phyloP scores from a whole-genome alignment of 2,888 invertebrate genomes.

The Cetonia aurata region DNA sequence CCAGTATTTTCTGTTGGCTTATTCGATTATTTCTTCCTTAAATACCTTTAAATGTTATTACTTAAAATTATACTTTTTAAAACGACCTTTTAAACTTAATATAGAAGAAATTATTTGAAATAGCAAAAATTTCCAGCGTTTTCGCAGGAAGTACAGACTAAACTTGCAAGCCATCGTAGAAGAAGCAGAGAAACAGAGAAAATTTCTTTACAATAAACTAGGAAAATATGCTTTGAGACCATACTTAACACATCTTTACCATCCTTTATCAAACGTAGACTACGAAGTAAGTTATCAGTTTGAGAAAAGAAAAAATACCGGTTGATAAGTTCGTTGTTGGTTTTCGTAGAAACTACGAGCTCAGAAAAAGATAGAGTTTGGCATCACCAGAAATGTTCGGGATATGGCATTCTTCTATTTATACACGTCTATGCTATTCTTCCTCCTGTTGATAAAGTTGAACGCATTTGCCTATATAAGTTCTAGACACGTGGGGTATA shows the following conservation, averaged over 20 bases:
- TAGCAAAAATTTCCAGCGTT: not conserved
- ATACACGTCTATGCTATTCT: slow-evolving; percentile 18
- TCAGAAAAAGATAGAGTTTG: not conserved
- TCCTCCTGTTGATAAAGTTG: not conserved
- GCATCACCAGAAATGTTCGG: not conserved
- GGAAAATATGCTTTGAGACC: slow-evolving; percentile 47
- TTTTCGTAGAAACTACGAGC: not conserved
- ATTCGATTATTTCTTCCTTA: no score
- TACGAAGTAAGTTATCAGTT: slow-evolving; percentile 1
- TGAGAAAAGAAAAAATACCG: no score
- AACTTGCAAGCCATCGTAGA: slow-evolving; percentile 43
- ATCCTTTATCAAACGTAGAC: slow-evolving; percentile 30
- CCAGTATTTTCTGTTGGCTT: no score
- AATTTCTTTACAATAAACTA: slow-evolving; percentile 44
- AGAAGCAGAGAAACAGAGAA: slow-evolving; percentile 49
- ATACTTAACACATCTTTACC: slow-evolving; percentile 47
- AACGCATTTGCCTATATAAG: not conserved
- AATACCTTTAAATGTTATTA: no score
- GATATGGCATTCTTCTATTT: slow-evolving; percentile 27
- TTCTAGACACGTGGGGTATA: not conserved
- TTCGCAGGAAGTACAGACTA: slow-evolving; percentile 11
- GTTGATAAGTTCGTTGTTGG: not conserved
- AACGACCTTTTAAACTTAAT: no score
- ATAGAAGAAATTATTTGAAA: no score
- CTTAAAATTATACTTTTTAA: no score